A percentile compares a stretch with the other conserved stretches of the same genome.
Evolutionary conservation across 2,797 vertebrate species (phyloP).

Genomic region (Protonibea diacanthus): DNA sequence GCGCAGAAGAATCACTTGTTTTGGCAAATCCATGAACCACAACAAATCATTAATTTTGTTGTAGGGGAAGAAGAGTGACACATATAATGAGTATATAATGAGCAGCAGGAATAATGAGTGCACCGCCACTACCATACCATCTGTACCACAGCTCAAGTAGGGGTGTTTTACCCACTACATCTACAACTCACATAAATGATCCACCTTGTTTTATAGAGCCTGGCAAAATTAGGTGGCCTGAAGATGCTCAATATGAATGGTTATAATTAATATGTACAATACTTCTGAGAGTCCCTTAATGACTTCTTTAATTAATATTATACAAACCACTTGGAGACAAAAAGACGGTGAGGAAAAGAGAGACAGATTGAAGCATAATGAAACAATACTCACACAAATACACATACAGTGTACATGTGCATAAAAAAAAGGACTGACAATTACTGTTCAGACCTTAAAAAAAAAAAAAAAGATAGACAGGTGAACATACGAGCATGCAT

Average conservation of each 20-base stretch:
- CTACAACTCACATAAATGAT: constrained; percentile 50
- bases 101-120: constrained; percentile 64
- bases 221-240: constrained; percentile 47
- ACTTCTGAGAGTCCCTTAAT: constrained; percentile 52
- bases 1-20: constrained; percentile 16
- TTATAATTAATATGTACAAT: constrained; percentile 62
- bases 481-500: constrained; percentile 9
- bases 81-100: constrained; percentile 69
- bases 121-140: constrained; percentile 43
- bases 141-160: constrained; percentile 40
- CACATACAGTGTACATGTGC: background rate
- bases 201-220: constrained; percentile 41
- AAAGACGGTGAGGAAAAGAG: constrained; percentile 17
- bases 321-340: constrained; percentile 40
- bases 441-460: constrained; percentile 4
- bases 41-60: constrained; percentile 58
- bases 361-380: constrained; percentile 3
- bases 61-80: constrained; percentile 52
- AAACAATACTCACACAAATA: constrained; percentile 18
- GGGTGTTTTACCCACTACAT: constrained; percentile 39
- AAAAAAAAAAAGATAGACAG: background rate
- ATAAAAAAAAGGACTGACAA: constrained; percentile 22
- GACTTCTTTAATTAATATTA: constrained; percentile 61
- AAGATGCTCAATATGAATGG: constrained; percentile 47
- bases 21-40: constrained; percentile 31